These are phyloP conservation scores for Sialis fuliginosa DNA, from an alignment of 2,888 invertebrate species.

Conservation along the genomic window DNA sequence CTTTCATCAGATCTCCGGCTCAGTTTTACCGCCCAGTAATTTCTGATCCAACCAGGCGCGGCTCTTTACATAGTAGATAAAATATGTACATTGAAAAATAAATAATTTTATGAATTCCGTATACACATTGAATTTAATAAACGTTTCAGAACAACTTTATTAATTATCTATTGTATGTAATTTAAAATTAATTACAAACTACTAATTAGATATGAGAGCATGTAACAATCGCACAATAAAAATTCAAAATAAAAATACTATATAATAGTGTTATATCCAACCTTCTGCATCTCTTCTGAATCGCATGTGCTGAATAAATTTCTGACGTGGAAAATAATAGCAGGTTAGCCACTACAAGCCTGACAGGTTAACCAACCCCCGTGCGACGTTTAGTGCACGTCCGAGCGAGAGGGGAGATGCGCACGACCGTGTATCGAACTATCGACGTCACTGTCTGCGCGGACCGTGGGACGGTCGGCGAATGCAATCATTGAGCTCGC, in stretches of 20 bases:
- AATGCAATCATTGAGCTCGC: background rate
- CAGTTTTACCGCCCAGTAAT: no score
- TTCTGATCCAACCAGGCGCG: no score
- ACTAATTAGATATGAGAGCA: background rate
- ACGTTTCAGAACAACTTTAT: background rate
- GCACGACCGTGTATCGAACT: no score
- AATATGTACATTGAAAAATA: no score
- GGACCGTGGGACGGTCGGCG: background rate
- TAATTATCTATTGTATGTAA: background rate
- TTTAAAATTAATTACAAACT: background rate
- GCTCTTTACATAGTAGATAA: no score
- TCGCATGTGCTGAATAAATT: background rate
- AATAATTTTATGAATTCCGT: no score
- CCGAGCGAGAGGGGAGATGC: background rate
- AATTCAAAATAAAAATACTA: background rate
- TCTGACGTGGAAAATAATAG: constrained; percentile 6
- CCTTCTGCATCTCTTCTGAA: background rate
- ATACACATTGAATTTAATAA: no score
- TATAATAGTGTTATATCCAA: background rate
- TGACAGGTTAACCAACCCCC: background rate
- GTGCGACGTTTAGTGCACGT: background rate
- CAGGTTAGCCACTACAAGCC: constrained; percentile 27
- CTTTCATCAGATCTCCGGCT: no score
- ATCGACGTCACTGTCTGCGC: background rate
- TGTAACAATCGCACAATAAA: background rate